A percentile compares a stretch with the other conserved stretches of the same genome.
Evolutionary conservation across 2,113 vertebrate genomes (phyloP).

Genomic region (Tetrao urogallus): DNA sequence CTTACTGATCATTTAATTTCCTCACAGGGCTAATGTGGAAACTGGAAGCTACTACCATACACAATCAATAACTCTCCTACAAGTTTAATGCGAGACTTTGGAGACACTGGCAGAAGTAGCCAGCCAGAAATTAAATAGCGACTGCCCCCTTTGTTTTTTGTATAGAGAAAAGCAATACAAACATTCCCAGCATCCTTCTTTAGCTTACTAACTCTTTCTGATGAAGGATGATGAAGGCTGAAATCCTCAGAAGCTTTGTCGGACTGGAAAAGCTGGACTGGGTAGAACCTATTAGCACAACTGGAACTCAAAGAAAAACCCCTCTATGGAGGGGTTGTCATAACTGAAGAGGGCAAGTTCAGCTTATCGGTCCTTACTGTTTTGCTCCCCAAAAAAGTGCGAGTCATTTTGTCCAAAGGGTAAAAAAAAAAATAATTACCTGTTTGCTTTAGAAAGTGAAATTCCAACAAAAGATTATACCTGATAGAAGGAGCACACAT

Average conservation of each 20-base stretch:
- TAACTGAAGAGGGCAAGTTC: not conserved
- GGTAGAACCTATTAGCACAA: not conserved
- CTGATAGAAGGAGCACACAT: not conserved
- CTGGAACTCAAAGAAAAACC: not conserved
- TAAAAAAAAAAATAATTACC: not conserved
- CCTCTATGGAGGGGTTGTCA: not conserved
- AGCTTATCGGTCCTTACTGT: not conserved
- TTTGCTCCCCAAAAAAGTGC: not conserved
- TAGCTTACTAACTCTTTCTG: not conserved
- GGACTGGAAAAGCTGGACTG: not conserved
- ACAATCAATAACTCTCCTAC: conserved; percentile 60
- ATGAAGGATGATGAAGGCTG: not conserved
- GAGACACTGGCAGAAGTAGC: not conserved
- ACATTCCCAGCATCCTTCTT: not conserved
- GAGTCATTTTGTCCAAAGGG: rapidly evolving
- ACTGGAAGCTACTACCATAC: conserved; percentile 51
- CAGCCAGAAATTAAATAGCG: not conserved
- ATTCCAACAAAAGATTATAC: not conserved
- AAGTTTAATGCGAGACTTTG: conserved; percentile 30
- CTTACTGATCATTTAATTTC: conserved; percentile 64
- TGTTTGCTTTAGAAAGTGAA: not conserved
- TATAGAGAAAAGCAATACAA: not conserved
- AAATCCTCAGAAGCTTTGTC: not conserved
- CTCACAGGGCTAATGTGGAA: conserved; percentile 60
- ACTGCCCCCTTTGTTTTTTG: not conserved